phyloP scores from a whole-genome alignment of 1,140 invertebrate species.

The Drosophila lowei region DNA sequence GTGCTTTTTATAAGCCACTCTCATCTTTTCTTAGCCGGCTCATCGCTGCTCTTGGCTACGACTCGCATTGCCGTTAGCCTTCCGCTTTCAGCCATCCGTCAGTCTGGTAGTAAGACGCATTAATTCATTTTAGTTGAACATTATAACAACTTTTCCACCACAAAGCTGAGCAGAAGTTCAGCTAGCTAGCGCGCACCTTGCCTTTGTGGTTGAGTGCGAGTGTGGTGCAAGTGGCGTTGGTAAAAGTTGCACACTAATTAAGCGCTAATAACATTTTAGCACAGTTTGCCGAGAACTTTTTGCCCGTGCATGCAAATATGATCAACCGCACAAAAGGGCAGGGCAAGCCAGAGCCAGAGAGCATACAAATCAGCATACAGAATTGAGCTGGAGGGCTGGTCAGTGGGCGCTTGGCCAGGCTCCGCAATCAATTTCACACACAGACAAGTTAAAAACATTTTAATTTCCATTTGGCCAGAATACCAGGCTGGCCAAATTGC shows the following conservation, averaged over 20 bases:
- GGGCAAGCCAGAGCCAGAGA: neutral
- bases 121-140: conserved; percentile 76
- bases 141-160: conserved; percentile 73
- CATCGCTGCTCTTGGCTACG: conserved; percentile 23
- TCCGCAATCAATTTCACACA: conserved; percentile 56
- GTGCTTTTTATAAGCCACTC: conserved; percentile 32
- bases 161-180: conserved; percentile 73
- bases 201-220: conserved; percentile 53
- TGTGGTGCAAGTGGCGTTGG: conserved; percentile 26
- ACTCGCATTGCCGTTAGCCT: neutral
- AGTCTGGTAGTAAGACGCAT: conserved; percentile 62
- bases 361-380: neutral
- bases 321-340: conserved; percentile 33
- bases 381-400: neutral
- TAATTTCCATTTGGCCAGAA: conserved; percentile 73
- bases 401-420: conserved; percentile 5
- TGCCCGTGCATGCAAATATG: conserved; percentile 47
- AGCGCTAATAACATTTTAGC: conserved; percentile 76
- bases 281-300: conserved; percentile 56
- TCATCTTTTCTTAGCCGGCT: conserved; percentile 35
- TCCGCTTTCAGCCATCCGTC: conserved; percentile 15
- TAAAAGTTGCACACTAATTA: conserved; percentile 76
- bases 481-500: conserved; percentile 63
- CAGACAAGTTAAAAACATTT: conserved; percentile 60
- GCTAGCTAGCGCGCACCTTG: conserved; percentile 30